These are phyloP conservation scores for Drosophila nigricruria DNA, from an alignment of 2,888 invertebrate species.

Conservation along the genomic window DNA sequence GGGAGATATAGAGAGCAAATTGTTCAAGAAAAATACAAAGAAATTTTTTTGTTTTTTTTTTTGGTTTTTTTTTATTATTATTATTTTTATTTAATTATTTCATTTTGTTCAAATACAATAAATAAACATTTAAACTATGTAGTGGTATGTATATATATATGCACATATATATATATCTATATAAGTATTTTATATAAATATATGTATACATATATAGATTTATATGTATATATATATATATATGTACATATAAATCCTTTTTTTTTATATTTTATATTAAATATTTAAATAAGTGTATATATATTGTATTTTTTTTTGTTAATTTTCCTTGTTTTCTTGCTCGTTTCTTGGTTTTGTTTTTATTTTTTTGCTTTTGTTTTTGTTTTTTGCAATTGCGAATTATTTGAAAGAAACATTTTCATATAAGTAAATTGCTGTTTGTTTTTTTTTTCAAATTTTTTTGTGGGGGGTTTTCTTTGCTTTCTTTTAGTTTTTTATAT, in stretches of 20 bases:
- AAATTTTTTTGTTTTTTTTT: background rate
- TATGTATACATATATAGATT: constrained; percentile 30
- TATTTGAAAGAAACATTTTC: constrained; percentile 56
- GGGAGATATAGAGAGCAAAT: background rate
- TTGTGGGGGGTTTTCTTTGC: constrained; percentile 25
- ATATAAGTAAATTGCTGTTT: constrained; percentile 79
- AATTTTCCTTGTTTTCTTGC: constrained; percentile 60
- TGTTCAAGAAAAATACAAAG: background rate
- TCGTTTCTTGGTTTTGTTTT: constrained; percentile 41
- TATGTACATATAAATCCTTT: constrained; percentile 60
- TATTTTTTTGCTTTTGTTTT: constrained; percentile 7
- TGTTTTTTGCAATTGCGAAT: constrained; percentile 43
- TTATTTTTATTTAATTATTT: constrained; percentile 72
- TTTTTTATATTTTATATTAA: constrained; percentile 46
- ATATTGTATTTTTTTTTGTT: constrained; percentile 33
- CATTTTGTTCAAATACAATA: constrained; percentile 72
- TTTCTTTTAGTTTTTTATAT: constrained; percentile 15
- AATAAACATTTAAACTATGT: constrained; percentile 82
- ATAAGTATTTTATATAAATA: constrained; percentile 24
- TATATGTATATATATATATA: constrained; percentile 27
- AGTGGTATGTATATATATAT: constrained; percentile 73
- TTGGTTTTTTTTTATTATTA: constrained; percentile 15
- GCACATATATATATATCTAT: constrained; percentile 48
- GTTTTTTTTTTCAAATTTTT: constrained; percentile 33
- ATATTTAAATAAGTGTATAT: constrained; percentile 78